Conservation (phyloP, 37 sponge, comb jelly and placozoan genomes). For the Bolinopsis microptera region DNA sequence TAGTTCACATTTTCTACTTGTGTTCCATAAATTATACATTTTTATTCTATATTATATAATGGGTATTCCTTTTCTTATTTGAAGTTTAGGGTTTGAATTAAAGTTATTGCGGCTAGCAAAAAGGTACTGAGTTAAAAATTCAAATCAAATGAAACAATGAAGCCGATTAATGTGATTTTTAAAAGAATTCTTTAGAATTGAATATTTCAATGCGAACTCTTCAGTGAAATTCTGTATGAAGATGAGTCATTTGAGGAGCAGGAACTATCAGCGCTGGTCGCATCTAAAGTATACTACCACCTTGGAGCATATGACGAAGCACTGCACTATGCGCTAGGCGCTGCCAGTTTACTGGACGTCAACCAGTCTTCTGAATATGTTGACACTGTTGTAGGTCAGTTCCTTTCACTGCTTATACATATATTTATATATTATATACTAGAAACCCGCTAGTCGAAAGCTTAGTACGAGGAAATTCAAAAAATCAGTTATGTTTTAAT, state of each 20-base stretch:
- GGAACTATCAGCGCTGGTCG: constrained; percentile 87
- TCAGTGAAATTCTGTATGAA: constrained; percentile 89
- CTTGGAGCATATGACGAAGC: constrained; percentile 93
- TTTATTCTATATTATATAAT: background rate
- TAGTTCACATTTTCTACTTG: constrained; percentile 15
- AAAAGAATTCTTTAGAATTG: too few relatives aligned
- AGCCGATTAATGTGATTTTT: too few relatives aligned
- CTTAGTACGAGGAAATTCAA: background rate
- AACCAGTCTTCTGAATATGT: constrained; percentile 87
- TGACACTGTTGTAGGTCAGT: constrained; percentile 91
- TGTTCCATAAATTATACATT: background rate
- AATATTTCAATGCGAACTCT: too few relatives aligned
- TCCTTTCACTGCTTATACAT: background rate
- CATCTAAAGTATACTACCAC: constrained; percentile 98
- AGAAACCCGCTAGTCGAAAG: too few relatives aligned
- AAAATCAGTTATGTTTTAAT: too few relatives aligned
- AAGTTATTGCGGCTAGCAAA: too few relatives aligned
- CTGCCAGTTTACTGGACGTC: constrained; percentile 86
- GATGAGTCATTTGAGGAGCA: constrained; percentile 79
- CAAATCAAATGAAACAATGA: too few relatives aligned
- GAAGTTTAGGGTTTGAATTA: too few relatives aligned
- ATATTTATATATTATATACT: background rate
- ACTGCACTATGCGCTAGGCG: constrained; percentile 85
- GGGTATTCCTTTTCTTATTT: too few relatives aligned
- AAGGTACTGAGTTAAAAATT: too few relatives aligned